Conservation (phyloP, 1,140 invertebrate genomes). For the Andricus grossulariae region DNA sequence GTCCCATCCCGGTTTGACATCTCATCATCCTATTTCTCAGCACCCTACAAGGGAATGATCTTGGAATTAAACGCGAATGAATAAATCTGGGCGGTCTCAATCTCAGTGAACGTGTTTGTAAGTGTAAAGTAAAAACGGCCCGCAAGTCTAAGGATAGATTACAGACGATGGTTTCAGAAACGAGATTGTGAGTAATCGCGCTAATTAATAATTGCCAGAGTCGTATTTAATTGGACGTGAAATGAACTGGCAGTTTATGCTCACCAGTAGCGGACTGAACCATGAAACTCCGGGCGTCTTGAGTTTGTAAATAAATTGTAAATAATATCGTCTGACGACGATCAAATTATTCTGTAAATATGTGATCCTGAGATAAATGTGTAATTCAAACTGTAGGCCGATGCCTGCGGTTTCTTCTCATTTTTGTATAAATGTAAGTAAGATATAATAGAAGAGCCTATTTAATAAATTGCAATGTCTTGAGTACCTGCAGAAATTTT, state of each 20-base stretch:
- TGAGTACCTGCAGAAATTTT: constrained; percentile 6
- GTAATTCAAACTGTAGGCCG: neutral
- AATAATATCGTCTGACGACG: constrained; percentile 38
- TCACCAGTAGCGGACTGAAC: neutral
- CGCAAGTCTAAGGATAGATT: constrained; percentile 9
- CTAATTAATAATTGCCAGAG: constrained; percentile 32
- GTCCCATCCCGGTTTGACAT: constrained; percentile 60
- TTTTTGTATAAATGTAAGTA: constrained; percentile 73
- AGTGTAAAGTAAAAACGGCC: constrained; percentile 33
- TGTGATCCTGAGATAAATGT: constrained; percentile 29
- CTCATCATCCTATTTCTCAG: constrained; percentile 63
- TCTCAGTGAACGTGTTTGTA: constrained; percentile 28
- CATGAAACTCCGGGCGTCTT: constrained; percentile 12
- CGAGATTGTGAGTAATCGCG: constrained; percentile 21
- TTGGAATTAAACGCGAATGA: constrained; percentile 32
- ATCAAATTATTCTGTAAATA: constrained; percentile 25
- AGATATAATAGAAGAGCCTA: constrained; percentile 53
- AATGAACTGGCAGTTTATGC: constrained; percentile 29
- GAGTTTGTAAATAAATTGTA: constrained; percentile 52
- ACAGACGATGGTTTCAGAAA: constrained; percentile 26
- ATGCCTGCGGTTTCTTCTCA: constrained; percentile 31
- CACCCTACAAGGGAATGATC: constrained; percentile 66
- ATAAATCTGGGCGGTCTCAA: constrained; percentile 27
- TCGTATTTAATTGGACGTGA: constrained; percentile 30
- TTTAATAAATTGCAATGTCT: constrained; percentile 56